Base-by-base conservation (phyloP, 2,797 vertebrate genomes). In the Chelmon rostratus region DNA sequence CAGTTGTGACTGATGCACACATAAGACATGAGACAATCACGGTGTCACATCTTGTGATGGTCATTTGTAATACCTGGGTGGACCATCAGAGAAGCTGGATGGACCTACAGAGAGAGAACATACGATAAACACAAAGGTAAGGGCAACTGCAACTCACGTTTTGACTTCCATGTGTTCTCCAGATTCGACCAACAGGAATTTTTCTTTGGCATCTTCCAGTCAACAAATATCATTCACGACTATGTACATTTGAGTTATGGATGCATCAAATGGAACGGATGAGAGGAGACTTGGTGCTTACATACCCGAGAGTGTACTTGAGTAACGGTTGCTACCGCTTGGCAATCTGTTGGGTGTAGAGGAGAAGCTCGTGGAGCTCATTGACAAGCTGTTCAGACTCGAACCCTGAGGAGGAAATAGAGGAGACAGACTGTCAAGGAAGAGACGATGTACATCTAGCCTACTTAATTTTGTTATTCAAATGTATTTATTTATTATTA, bases 11-110 rank as follows among this genome's bases (percentile, higher is more conserved):
- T 8, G 19, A 50, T 56, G 58, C 8, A 12, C 13, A 63, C 19
- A 6, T 19, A 16, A 42, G 28, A 49, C 53, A 79, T 57, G 19
- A 69, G 49, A 78, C 7, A 63, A 53, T 3, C 1, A 21, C 66
- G 8, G 44, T 6, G 19, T 68, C 4, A 1, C 49, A 38, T 61
- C 74, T 54, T 61, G 35, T 28, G 62, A 61, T 28, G 25, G 23
- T 95, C 86, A 94, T 77, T 95, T 94, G 79, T 90, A 95, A 83
- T 73, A 96, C 79, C 93, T 89, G 61, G 69, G 4, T 8, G 86
- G 86, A 37, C 79, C 85, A 11, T 85, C 85, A 16, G 86, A 77
- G 70, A 80, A 95, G 63, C 89, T 92, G 63, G 91, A 87, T 28
- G 90, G 77, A 85, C 93, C 95, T 96, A 86, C 6, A 75, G 76